These are phyloP conservation scores for Orthosia cruda DNA, from an alignment of 2,888 invertebrate genomes.

Conservation along the genomic window DNA sequence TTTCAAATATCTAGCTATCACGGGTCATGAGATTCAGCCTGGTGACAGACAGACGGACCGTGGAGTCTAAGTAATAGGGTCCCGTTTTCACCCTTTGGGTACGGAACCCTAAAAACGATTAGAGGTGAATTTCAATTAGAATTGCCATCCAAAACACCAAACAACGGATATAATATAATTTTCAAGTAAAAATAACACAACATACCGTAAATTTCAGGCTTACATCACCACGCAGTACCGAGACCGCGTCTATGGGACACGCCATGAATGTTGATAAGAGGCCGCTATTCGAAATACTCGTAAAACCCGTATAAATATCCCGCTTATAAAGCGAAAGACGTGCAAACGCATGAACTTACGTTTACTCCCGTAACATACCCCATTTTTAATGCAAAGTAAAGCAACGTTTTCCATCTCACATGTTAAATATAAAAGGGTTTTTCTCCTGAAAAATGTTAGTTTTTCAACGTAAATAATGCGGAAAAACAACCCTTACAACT, in stretches of 20 bases:
- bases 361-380: constrained; percentile 40
- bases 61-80: no score
- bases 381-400: constrained; percentile 48
- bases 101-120: no score
- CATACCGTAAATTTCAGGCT: constrained; percentile 36
- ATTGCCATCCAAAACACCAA: constrained; percentile 11
- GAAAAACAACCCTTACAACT: constrained; percentile 40
- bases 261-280: constrained; percentile 68
- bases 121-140: no score
- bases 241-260: constrained; percentile 63
- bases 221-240: constrained; percentile 33
- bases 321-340: constrained; percentile 53
- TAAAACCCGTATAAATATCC: constrained; percentile 75
- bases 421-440: constrained; percentile 50
- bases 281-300: constrained; percentile 68
- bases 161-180: constrained; percentile 24
- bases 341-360: constrained; percentile 50
- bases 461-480: constrained; percentile 48
- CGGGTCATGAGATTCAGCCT: no score
- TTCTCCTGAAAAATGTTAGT: constrained; percentile 47
- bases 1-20: no score
- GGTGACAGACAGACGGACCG: no score
- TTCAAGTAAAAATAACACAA: constrained; percentile 32
- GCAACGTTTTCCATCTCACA: constrained; percentile 27
- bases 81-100: no score